Conservation (phyloP, 2,888 invertebrate species). For the Philhelius pedissequus region DNA sequence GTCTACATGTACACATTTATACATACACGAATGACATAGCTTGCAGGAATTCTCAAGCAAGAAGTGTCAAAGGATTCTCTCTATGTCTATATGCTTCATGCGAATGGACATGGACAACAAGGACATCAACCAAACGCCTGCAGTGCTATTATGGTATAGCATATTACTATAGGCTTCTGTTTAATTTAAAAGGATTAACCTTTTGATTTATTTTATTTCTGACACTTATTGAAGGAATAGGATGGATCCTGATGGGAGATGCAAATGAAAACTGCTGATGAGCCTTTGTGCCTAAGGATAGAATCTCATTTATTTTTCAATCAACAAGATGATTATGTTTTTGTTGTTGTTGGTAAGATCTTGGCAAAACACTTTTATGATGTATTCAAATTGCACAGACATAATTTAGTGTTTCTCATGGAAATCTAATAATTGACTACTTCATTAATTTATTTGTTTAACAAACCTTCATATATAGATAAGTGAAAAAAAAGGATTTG, state of each 20-base stretch:
- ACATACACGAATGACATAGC: constrained; percentile 40
- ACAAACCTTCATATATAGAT: too few species aligned
- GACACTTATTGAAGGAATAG: constrained; percentile 3
- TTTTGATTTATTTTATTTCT: constrained; percentile 45
- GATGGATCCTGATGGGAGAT: neutral
- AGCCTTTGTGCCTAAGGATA: constrained; percentile 12
- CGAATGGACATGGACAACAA: constrained; percentile 5
- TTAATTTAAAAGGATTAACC: constrained; percentile 53
- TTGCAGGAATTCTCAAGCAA: constrained; percentile 9
- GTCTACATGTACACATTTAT: neutral
- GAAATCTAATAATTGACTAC: too few species aligned
- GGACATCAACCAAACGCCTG: neutral
- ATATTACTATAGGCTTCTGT: constrained; percentile 34
- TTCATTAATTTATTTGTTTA: too few species aligned
- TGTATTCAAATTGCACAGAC: too few species aligned
- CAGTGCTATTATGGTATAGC: too few species aligned
- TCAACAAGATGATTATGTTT: constrained; percentile 14
- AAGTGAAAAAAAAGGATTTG: too few species aligned
- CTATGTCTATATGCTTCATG: neutral
- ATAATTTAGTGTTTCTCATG: too few species aligned
- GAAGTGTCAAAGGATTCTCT: constrained; percentile 25
- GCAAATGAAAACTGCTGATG: constrained; percentile 18
- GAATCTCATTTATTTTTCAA: constrained; percentile 31
- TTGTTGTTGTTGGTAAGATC: neutral
- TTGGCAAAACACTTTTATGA: neutral